Evolutionary conservation across 2,888 invertebrate genomes (phyloP), one percentile per base, ranked within the genome.

Genomic region (Drosophila picticornis): DNA sequence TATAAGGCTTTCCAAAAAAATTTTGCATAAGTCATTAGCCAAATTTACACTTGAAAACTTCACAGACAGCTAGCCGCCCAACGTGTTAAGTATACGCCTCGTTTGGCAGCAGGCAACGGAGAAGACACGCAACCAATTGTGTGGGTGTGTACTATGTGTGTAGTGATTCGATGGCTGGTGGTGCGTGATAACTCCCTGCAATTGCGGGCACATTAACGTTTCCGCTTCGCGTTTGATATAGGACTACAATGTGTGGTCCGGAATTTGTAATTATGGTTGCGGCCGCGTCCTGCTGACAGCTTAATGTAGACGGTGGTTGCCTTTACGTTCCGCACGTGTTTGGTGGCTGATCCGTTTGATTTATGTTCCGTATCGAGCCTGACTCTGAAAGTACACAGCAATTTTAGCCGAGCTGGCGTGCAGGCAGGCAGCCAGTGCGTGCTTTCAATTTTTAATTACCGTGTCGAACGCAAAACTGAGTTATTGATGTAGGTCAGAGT

Each of bases 151-250:
- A 43, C 7, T 46, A 16, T 50, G 19, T 48, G 29, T 51, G 10
- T 51, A 40, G 27, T 55, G 55, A 50, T 53, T 63, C 38, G 36
- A 27, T 61, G n/a, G 51, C 40, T 27, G 40, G 27, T 58, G 53
- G 63, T 72, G 88, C 88, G 76, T 87, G 87, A 84, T 84, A 80
- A 77, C 77, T 86, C 72, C 80, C 66, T 83, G 78, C 88, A 84
- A 89, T 84, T 88, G 76, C 59, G 88, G 80, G 55, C 77, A 82
- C 83, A 83, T 84, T 86, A 83, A 77, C 69, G 87, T 84, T 86
- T 86, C 80, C 83, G 84, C 70, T 72, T 64, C 63, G 80, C 72
- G 75, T 84, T 88, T 88, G 90, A 88, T 88, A 86, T 88, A 90
- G 80, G 72, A 57, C 65, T 64, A 32, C 34, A 82, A 72, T 75